Evolutionary conservation across 2,113 vertebrate genomes (phyloP), one percentile per base, ranked within the genome.

Genomic region (Tachuris rubrigastra): DNA sequence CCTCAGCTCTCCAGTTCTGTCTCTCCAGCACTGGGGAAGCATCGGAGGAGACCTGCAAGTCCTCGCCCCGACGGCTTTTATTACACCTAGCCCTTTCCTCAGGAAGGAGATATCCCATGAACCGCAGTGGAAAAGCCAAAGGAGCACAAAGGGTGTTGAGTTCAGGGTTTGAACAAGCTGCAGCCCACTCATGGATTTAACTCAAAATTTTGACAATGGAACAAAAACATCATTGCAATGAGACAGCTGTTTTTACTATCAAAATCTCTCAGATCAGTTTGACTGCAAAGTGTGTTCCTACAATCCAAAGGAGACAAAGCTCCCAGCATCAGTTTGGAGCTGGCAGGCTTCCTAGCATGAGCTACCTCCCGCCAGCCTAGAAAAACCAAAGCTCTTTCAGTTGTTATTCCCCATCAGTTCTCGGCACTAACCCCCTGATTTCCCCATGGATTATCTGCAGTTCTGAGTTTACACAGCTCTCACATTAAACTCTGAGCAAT

Each of bases 161-260:
- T 93, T 75, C 41, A 76, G 91, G 90, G 89, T 82, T 95, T 96
- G 91, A 93, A 83, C 74, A 93, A 94, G 91, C 76, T 80, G 81
- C 85, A 96, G 79, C 92, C 90, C 84, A 92, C 93, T 91, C 95
- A 95, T 88, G 95, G 87, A 89, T 91, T 96, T 94, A 85, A 75
- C 91, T 93, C 95, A 91, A 96, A 92, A 75, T 84, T 91, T 95
- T 94, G 87, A 96, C 88, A 94, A 84, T 93, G 89, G 86, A 96
- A 92, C 93, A 95, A 93, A 95, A 97, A 93, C 79, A 90, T 96
- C 76, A 92, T 59, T 95, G 95, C 94, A 87, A 84, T 2, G 55
- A 87, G 94, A 91, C 95, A 96, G 97, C 92, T 96, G 96, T n/a
- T 96, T 95, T 95, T 91, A 90, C 95, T 92, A 96, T 89, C 95